A percentile compares a stretch with the other conserved stretches of the same genome.
Conservation (phyloP, 1,140 invertebrate genomes). For the Sweltsa coloradensis region DNA sequence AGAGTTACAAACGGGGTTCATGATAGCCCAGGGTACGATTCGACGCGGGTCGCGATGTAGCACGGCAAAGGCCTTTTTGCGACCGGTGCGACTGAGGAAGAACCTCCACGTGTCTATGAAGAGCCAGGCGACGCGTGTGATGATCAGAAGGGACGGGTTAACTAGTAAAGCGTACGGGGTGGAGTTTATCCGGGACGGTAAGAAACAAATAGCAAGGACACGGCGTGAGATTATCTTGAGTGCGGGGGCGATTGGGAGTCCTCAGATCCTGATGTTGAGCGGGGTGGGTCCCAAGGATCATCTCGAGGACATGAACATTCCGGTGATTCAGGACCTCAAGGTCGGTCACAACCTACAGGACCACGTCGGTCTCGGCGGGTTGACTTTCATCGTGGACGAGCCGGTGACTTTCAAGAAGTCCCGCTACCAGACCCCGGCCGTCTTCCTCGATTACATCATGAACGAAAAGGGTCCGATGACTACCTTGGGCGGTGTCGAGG, state of each 20-base stretch:
- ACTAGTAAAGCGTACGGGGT: constrained; percentile 29
- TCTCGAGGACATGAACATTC: constrained; percentile 59
- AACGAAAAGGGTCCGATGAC: constrained; percentile 71
- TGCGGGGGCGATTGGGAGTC: constrained; percentile 66
- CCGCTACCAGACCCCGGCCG: constrained; percentile 61
- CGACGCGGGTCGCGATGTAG: constrained; percentile 76
- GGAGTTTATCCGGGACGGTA: constrained; percentile 53
- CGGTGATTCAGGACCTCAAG: constrained; percentile 56
- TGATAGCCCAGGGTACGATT: constrained; percentile 75
- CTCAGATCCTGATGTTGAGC: constrained; percentile 76
- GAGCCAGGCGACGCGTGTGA: constrained; percentile 57
- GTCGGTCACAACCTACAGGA: constrained; percentile 58
- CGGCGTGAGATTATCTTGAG: constrained; percentile 67
- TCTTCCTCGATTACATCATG: constrained; percentile 68
- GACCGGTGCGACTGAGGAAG: constrained; percentile 58
- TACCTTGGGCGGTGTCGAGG: constrained; percentile 62
- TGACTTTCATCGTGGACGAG: constrained; percentile 69
- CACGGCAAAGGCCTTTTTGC: constrained; percentile 76
- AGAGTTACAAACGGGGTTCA: constrained; percentile 68
- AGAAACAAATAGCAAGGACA: constrained; percentile 48
- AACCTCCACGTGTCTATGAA: constrained; percentile 76
- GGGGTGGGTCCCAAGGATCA: constrained; percentile 75
- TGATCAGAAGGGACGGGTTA: not conserved
- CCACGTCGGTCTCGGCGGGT: constrained; percentile 67
- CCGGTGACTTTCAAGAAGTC: constrained; percentile 65